Percentiles rank a stretch among this genome's conserved stretches.
Conservation (phyloP, 2,797 vertebrate species). For the Otolemur crassicaudatus region DNA sequence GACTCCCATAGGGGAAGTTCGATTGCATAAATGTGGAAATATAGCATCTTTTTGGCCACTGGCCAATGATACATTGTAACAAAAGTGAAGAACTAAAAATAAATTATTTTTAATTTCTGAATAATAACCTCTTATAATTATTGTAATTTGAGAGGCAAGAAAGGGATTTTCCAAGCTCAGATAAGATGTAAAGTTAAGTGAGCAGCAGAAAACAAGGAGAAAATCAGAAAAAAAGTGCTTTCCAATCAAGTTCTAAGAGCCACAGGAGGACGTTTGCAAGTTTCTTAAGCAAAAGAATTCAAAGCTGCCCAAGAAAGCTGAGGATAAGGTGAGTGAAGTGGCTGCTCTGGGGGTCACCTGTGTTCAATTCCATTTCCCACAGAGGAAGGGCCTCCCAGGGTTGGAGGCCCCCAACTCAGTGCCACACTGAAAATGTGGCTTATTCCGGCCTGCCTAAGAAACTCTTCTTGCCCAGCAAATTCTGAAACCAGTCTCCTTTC, state of each 20-base stretch:
- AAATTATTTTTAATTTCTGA: conserved; percentile 14
- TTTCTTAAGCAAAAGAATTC: background rate
- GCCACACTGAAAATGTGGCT: background rate
- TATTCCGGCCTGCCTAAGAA: background rate
- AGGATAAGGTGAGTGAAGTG: background rate
- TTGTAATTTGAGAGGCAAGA: background rate
- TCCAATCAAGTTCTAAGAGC: background rate
- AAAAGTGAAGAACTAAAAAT: background rate
- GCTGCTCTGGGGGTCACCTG: background rate
- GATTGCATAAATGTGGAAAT: background rate
- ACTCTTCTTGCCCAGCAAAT: background rate
- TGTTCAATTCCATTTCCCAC: background rate
- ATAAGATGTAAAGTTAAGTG: background rate
- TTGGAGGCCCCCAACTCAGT: background rate
- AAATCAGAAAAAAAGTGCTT: background rate
- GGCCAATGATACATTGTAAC: background rate
- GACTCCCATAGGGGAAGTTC: background rate
- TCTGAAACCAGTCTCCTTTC: conserved; percentile 21
- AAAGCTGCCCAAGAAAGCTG: background rate
- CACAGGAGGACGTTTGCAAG: background rate
- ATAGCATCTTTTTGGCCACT: background rate
- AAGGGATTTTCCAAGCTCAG: background rate
- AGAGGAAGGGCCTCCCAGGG: background rate
- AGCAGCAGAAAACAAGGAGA: background rate
- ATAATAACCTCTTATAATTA: conserved; percentile 1